Base-by-base conservation (phyloP, 2,113 vertebrate species). In the Xenus cinereus region DNA sequence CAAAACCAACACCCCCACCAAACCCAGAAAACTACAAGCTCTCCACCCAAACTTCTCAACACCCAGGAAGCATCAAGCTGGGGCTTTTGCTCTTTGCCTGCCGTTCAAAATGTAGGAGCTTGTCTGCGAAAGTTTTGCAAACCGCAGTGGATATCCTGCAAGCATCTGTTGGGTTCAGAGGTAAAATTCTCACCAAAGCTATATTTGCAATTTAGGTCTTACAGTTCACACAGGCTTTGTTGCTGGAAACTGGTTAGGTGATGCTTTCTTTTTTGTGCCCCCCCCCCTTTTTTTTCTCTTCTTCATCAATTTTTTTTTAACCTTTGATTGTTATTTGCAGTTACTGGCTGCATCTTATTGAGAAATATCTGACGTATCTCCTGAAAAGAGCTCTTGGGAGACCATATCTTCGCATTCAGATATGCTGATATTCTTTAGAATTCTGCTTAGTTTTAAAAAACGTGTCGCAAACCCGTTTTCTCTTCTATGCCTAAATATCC, bases 41-140 rank as follows among this genome's bases (percentile, higher is more conserved):
- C 9, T 43, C 41, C 68, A 35, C 72, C 41, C 43, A 10, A 23
- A 45, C 13, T 72, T 68, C 37, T 81, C 24, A 32, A 7, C 11
- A 3, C 6, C 14, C 75, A 30, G 45, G 43, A 59, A 37, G 35
- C 27, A 10, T 79, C 0, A 1, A 1, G 3, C 7, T 22, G 50
- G 23, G 43, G 17, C 24, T 80, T 69, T 12, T 23, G 8, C 45
- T 66, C 78, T 71, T 80, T 54, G 14, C 53, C 62, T 74, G 73
- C 77, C 7, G 0, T 24, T 75, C 17, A n/a, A 51, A 54, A n/a
- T 41, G 4, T 2, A 53, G 35, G 33, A 43, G 21, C 48, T 78
- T 2, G 0, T 12, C 26, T 19, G 66, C 48, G 62, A 33, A 32
- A 41, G 39, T 57, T 35, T 39, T 76, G 45, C 46, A 63, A 77